Evolutionary conservation across 92 coral and sea anemone genomes (phyloP).

Genomic region (Blastomussa wellsi): DNA sequence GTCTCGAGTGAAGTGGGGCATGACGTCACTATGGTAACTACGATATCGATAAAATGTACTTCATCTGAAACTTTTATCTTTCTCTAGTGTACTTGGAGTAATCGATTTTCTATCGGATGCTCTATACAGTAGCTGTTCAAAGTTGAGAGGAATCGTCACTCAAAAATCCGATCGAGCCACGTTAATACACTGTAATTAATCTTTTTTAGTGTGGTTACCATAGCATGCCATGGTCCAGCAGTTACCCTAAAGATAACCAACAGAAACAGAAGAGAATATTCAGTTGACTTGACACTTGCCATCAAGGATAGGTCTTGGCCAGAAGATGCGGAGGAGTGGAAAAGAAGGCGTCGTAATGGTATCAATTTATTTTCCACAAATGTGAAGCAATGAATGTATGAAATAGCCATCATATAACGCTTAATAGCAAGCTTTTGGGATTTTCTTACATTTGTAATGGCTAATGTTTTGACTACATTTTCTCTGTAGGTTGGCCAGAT

Average conservation of each 20-base stretch:
- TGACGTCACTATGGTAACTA: too few species aligned
- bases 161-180: too few species aligned
- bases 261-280: conserved; percentile 3
- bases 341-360: conserved; percentile 63
- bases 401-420: neutral
- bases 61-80: too few species aligned
- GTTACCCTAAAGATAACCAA: conserved; percentile 55
- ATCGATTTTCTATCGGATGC: too few species aligned
- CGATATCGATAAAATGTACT: too few species aligned
- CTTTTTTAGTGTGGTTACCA: conserved; percentile 5
- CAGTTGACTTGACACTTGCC: conserved; percentile 70
- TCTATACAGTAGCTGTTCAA: too few species aligned
- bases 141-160: too few species aligned
- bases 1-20: too few species aligned
- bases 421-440: neutral
- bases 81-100: too few species aligned
- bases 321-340: conserved; percentile 69
- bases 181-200: too few species aligned
- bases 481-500: conserved; percentile 70
- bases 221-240: conserved; percentile 64
- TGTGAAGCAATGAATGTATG: neutral
- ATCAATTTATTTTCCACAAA: neutral
- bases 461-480: neutral
- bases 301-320: conserved; percentile 67
- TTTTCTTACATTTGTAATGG: neutral